Evolutionary conservation across 1,140 invertebrate genomes (phyloP).

Genomic region (Sarcophaga peregrina): DNA sequence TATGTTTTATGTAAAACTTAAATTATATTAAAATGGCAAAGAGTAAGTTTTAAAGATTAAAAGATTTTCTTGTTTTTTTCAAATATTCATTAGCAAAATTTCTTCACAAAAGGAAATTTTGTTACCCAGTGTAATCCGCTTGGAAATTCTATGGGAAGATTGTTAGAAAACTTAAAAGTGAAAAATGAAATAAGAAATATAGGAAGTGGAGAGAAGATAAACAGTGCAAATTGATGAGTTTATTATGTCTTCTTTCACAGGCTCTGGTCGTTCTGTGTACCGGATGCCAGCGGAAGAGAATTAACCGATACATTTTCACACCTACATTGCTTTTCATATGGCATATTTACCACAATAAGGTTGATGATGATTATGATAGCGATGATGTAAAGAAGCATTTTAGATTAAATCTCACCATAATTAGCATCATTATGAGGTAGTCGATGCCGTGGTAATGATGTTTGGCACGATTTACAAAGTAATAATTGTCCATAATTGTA

Average conservation of each 20-base stretch:
- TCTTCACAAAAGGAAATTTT: background rate
- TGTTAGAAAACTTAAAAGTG: background rate
- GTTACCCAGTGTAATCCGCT: background rate
- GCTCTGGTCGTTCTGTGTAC: background rate
- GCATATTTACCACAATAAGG: background rate
- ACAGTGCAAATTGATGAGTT: constrained; percentile 17
- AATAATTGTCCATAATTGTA: constrained; percentile 36
- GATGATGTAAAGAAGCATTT: background rate
- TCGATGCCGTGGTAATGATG: background rate
- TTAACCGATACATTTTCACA: background rate
- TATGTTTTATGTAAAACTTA: no score
- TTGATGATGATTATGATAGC: background rate
- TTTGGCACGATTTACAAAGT: constrained; percentile 9
- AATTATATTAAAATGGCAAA: background rate
- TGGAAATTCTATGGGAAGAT: background rate
- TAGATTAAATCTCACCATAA: background rate
- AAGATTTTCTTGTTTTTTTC: no score
- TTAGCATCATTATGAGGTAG: background rate
- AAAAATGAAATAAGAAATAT: background rate
- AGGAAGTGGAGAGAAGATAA: background rate
- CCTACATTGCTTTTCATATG: background rate
- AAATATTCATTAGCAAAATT: background rate
- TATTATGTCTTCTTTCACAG: background rate
- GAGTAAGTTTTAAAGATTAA: no score
- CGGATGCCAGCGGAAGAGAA: background rate